phyloP scores from a whole-genome alignment of 2,797 vertebrate species.

The Glyptemys insculpta region DNA sequence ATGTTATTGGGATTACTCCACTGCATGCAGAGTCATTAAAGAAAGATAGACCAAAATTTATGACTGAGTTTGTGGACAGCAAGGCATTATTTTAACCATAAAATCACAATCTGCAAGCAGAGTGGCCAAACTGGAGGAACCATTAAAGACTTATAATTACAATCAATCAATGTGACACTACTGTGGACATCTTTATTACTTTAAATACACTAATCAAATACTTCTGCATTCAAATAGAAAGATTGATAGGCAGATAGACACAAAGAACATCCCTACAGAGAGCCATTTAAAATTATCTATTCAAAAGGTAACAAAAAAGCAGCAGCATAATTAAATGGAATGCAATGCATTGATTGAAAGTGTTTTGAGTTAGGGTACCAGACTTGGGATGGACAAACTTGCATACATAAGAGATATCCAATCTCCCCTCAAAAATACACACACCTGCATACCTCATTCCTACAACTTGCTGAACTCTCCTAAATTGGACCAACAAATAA shows the following conservation, averaged over 20 bases:
- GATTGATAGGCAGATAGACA: slow-evolving; percentile 77
- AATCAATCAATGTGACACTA: slow-evolving; percentile 83
- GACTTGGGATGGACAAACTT: not conserved
- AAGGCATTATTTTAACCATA: slow-evolving; percentile 84
- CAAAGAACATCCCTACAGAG: slow-evolving; percentile 66
- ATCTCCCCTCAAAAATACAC: not conserved
- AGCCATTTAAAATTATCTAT: slow-evolving; percentile 76
- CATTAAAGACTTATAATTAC: slow-evolving; percentile 84
- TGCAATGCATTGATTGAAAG: slow-evolving; percentile 22
- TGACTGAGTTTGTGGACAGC: slow-evolving; percentile 74
- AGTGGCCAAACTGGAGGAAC: slow-evolving; percentile 79
- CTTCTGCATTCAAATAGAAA: slow-evolving; percentile 77
- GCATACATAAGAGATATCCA: not conserved
- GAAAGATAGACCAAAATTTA: slow-evolving; percentile 82
- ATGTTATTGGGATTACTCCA: slow-evolving; percentile 78
- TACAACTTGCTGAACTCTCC: not conserved
- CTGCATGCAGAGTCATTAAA: slow-evolving; percentile 77
- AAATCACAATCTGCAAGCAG: slow-evolving; percentile 80
- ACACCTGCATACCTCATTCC: not conserved
- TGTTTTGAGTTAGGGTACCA: not conserved
- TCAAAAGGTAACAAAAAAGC: slow-evolving; percentile 73
- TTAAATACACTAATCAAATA: slow-evolving; percentile 85
- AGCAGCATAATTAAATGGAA: slow-evolving; percentile 46
- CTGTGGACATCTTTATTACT: slow-evolving; percentile 85
- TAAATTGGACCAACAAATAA: slow-evolving; percentile 6